Conservation (phyloP, 2,888 invertebrate species). For the Megaustenia siamemsis region DNA sequence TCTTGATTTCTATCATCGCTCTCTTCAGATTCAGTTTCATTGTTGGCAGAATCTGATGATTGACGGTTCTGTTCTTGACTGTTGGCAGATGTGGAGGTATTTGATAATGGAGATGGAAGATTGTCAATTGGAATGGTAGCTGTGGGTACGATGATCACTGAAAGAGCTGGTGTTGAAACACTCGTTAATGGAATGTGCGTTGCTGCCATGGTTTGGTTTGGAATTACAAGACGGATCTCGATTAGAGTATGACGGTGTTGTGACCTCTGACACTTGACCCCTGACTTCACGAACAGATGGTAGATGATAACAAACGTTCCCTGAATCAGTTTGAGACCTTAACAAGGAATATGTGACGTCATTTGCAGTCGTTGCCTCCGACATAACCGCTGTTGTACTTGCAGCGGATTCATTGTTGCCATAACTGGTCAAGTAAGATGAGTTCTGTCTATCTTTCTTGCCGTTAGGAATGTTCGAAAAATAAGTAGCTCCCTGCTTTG, state of each 20-base stretch:
- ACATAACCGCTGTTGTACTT: background rate
- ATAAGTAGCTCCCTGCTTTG: background rate
- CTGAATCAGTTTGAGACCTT: background rate
- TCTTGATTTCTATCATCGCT: background rate
- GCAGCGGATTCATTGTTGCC: background rate
- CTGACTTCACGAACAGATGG: background rate
- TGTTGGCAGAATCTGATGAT: too few species aligned
- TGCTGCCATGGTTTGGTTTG: background rate
- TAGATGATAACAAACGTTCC: background rate
- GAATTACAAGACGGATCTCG: background rate
- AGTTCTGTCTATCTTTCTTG: background rate
- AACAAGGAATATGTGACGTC: background rate
- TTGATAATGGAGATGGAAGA: too few species aligned
- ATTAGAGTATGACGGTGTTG: background rate
- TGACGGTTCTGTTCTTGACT: background rate
- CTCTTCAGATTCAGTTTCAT: background rate
- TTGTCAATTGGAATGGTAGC: background rate
- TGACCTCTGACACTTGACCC: background rate
- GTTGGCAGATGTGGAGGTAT: background rate
- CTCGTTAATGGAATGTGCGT: slow-evolving; percentile 15
- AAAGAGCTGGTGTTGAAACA: background rate
- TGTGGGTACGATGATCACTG: slow-evolving; percentile 17
- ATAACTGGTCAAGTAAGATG: background rate
- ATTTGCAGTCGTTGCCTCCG: background rate
- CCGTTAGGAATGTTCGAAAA: background rate